Evolutionary conservation across 2,113 vertebrate species (phyloP), one percentile per base, ranked within the genome.

Genomic region (Eclectus roratus): DNA sequence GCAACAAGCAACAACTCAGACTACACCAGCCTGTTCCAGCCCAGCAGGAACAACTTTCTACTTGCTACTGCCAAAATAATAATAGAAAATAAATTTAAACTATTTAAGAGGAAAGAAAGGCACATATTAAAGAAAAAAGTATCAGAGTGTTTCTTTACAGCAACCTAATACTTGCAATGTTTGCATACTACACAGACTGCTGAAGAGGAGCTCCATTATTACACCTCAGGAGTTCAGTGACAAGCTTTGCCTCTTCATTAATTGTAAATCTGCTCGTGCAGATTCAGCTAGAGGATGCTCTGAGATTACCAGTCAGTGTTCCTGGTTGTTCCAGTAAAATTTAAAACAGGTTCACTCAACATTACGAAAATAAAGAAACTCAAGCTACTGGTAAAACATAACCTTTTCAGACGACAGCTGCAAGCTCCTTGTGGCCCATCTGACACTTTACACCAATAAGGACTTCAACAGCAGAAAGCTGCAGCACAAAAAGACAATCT

Each of bases 1-100:
- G 58, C 68, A 94, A 96, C 64, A 94, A 88, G 79, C 52, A 96
- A 78, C 79, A 94, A 68, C 88, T 83, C 80, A 68, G 35, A 68
- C 79, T 89, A 88, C 71, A 78, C 18, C 71, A 91, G 78, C 39
- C 39, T 78, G 86, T 65, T 95, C n/a, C 79, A 97, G 53, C 55
- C 71, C 82, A 83, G 71, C 60, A 86, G 80, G 46, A 93, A 49
- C 56, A 85, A 78, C 55, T 23, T 94, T 64, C 64, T 85, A 65
- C 41, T 85, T 39, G 41, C n/a, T 76, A 88, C 24, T 82, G 55
- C 58, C 68, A 76, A 72, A 50, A 47, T 24, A 64, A 27, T 33
- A 47, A 29, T 35, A 35, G 16, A 35, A 58, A 35, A 58, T 15
- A 88, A n/a, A 52, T 10, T 15, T 25, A 33, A 56, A 56, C 31